Percentiles rank a stretch among this genome's conserved stretches.
phyloP scores from a whole-genome alignment of 2,113 vertebrate species.

The Seriola dumerili region DNA sequence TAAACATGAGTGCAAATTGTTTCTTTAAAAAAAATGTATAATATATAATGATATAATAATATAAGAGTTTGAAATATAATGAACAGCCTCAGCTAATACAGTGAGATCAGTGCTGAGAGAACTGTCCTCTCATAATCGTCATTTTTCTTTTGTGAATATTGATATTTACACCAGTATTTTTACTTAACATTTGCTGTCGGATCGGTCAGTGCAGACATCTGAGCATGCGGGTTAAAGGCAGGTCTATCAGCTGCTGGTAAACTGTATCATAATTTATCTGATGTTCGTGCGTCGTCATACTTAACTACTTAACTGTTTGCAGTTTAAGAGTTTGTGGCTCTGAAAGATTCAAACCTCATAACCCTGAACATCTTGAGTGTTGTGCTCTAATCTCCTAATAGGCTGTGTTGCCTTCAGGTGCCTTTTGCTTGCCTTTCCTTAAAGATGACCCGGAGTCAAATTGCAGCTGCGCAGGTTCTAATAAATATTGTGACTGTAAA shows the following conservation, averaged over 20 bases:
- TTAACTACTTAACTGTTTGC: not conserved
- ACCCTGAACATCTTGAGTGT: conserved; percentile 12
- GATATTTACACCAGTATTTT: not conserved
- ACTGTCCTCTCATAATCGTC: too few species aligned
- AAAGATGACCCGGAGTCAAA: conserved; percentile 28
- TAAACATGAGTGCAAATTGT: not conserved
- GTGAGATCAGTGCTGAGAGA: not conserved
- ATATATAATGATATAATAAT: too few species aligned
- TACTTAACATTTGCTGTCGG: not conserved
- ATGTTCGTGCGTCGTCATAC: not conserved
- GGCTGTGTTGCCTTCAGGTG: conserved; percentile 46
- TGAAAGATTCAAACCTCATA: conserved; percentile 1
- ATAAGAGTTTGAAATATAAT: not conserved
- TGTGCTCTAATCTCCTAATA: conserved; percentile 44
- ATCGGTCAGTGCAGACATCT: not conserved
- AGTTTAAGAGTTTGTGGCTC: conserved; percentile 2
- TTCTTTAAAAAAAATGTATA: not conserved
- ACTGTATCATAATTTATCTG: not conserved
- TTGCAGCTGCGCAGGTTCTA: conserved; percentile 11
- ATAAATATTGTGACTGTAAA: conserved; percentile 18
- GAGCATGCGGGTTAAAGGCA: not conserved
- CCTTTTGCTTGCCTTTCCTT: conserved; percentile 23
- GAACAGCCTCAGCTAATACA: not conserved
- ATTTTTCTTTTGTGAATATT: too few species aligned
- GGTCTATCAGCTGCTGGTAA: not conserved